A percentile compares a stretch with the other conserved stretches of the same genome.
These are phyloP conservation scores for Lycia hirtaria DNA, from an alignment of 2,888 invertebrate genomes.

Conservation along the genomic window DNA sequence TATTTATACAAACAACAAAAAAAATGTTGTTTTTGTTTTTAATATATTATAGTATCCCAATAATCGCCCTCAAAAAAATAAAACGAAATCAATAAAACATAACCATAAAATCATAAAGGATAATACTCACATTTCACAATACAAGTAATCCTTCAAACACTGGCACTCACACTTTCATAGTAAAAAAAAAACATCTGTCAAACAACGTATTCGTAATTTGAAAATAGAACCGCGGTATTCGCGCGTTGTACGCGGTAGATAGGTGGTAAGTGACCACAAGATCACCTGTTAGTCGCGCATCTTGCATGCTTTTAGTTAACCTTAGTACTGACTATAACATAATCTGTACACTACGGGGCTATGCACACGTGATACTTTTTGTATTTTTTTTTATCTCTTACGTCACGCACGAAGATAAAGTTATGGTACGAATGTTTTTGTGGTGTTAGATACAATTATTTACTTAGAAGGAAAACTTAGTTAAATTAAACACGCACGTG, in stretches of 20 bases:
- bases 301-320: conserved; percentile 41
- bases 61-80: too few species aligned
- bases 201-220: conserved; percentile 32
- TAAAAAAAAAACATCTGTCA: conserved; percentile 27
- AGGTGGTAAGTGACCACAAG: conserved; percentile 72
- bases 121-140: conserved; percentile 34
- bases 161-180: conserved; percentile 41
- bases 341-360: conserved; percentile 24
- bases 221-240: conserved; percentile 43
- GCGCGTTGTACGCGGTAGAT: conserved; percentile 68
- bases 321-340: too few species aligned
- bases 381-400: conserved; percentile 1
- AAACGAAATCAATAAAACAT: background rate
- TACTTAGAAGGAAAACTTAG: background rate
- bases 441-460: background rate
- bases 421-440: background rate
- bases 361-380: conserved; percentile 36
- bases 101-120: conserved; percentile 17
- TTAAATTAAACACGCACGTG: background rate
- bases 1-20: too few species aligned
- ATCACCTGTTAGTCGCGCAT: conserved; percentile 58
- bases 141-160: conserved; percentile 33
- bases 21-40: too few species aligned
- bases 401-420: conserved; percentile 4
- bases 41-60: too few species aligned